Percentiles rank a stretch among this genome's conserved stretches.
Evolutionary conservation across 2,113 vertebrate species (phyloP).

Genomic region (Ranitomeya variabilis): DNA sequence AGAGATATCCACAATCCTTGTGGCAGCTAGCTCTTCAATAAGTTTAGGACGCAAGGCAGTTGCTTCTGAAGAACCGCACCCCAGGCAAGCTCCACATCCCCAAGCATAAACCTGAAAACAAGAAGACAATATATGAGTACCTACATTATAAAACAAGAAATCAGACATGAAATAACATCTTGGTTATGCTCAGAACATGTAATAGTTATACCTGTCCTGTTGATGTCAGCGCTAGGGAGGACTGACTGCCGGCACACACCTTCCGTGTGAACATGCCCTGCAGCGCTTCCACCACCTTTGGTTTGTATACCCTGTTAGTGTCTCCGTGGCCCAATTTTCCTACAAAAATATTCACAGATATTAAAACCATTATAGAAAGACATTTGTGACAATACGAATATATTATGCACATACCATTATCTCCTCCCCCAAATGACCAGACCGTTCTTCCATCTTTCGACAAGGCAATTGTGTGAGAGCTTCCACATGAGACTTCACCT

Average conservation of each 20-base stretch:
- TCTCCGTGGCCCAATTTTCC: slow-evolving; percentile 85
- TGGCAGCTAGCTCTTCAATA: slow-evolving; percentile 91
- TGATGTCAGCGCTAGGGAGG: slow-evolving; percentile 82
- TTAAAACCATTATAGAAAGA: not conserved
- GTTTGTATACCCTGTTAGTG: slow-evolving; percentile 86
- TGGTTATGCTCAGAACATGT: not conserved
- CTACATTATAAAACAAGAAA: not conserved
- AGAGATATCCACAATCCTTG: slow-evolving; percentile 95
- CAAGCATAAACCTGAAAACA: slow-evolving; percentile 90
- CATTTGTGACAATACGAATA: not conserved
- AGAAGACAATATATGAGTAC: not conserved
- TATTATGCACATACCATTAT: slow-evolving; percentile 75
- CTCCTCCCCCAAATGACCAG: slow-evolving; percentile 87
- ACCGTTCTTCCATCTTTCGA: slow-evolving; percentile 85
- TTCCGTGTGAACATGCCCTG: slow-evolving; percentile 87
- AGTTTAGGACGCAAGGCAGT: slow-evolving; percentile 91
- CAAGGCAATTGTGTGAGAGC: slow-evolving; percentile 83
- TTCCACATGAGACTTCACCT: slow-evolving; percentile 84
- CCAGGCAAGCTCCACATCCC: slow-evolving; percentile 96
- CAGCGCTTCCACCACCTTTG: slow-evolving; percentile 84
- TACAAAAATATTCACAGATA: slow-evolving; percentile 45
- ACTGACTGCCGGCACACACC: slow-evolving; percentile 85
- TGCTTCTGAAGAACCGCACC: slow-evolving; percentile 95
- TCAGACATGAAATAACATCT: not conserved
- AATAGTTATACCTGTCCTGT: slow-evolving; percentile 77